Percentiles rank a stretch among this genome's conserved stretches.
phyloP scores from a whole-genome alignment of 2,113 vertebrate species.

The Lanius collurio region DNA sequence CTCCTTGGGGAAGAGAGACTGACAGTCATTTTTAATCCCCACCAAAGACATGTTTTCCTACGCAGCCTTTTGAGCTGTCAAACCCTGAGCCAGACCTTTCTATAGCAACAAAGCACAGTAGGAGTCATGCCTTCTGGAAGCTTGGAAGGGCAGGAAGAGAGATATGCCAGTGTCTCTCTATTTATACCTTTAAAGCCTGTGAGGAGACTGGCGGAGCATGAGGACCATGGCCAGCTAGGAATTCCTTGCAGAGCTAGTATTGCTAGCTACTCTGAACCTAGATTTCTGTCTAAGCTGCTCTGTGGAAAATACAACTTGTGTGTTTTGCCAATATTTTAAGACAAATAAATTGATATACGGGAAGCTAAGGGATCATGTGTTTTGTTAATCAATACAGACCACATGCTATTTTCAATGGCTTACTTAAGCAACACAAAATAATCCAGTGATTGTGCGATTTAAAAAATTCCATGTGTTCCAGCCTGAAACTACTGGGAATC shows the following conservation, averaged over 20 bases:
- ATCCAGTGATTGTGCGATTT: neutral
- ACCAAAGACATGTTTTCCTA: conserved; percentile 41
- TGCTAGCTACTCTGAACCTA: conserved; percentile 43
- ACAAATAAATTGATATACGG: neutral
- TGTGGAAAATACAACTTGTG: neutral
- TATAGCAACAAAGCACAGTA: conserved; percentile 47
- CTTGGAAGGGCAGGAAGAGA: conserved; percentile 57
- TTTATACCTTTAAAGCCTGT: conserved; percentile 70
- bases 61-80: neutral
- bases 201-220: conserved; percentile 55
- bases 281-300: conserved; percentile 3
- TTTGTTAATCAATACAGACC: neutral
- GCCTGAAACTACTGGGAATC: neutral
- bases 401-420: neutral
- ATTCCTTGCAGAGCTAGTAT: conserved; percentile 51
- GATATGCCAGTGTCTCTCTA: conserved; percentile 69
- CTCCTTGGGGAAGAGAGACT: neutral
- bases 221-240: conserved; percentile 49
- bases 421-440: neutral
- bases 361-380: neutral
- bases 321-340: conserved; percentile 26
- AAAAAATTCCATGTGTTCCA: neutral
- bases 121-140: conserved; percentile 64
- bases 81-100: conserved; percentile 38
- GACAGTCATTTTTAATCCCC: neutral